Conservation (phyloP, 2,888 invertebrate species). For the Antheraea yamamai region DNA sequence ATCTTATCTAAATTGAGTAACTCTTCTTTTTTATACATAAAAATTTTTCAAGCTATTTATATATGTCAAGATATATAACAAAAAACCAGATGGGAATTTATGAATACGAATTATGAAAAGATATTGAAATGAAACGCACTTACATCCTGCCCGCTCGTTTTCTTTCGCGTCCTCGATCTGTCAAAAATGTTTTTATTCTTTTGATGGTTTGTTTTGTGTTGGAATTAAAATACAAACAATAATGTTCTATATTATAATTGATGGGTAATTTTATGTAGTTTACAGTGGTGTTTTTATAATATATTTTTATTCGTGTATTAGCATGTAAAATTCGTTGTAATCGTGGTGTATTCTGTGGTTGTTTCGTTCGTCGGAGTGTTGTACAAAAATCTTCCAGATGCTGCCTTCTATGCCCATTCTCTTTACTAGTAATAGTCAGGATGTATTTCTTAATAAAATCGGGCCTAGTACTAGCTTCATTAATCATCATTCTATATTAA, state of each 20-base stretch:
- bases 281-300: constrained; percentile 38
- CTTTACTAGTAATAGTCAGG: constrained; percentile 74
- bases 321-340: constrained; percentile 48
- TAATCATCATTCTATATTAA: constrained; percentile 53
- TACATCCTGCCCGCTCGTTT: constrained; percentile 50
- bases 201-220: constrained; percentile 59
- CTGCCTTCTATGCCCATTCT: constrained; percentile 80
- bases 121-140: constrained; percentile 56
- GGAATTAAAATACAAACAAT: constrained; percentile 51
- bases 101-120: constrained; percentile 16
- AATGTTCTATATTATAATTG: constrained; percentile 44
- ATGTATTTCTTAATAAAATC: constrained; percentile 76
- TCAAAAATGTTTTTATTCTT: constrained; percentile 69
- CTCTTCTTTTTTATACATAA: no score
- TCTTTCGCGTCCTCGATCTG: constrained; percentile 64
- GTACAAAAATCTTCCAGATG: constrained; percentile 61
- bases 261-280: constrained; percentile 43
- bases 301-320: constrained; percentile 42
- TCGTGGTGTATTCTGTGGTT: constrained; percentile 49
- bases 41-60: no score
- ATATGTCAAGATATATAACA: neutral
- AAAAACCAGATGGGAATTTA: neutral
- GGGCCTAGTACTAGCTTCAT: constrained; percentile 72
- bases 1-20: no score
- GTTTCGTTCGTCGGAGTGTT: constrained; percentile 48